phyloP scores from a whole-genome alignment of 1,140 invertebrate species.

The Neodiprion virginianus region DNA sequence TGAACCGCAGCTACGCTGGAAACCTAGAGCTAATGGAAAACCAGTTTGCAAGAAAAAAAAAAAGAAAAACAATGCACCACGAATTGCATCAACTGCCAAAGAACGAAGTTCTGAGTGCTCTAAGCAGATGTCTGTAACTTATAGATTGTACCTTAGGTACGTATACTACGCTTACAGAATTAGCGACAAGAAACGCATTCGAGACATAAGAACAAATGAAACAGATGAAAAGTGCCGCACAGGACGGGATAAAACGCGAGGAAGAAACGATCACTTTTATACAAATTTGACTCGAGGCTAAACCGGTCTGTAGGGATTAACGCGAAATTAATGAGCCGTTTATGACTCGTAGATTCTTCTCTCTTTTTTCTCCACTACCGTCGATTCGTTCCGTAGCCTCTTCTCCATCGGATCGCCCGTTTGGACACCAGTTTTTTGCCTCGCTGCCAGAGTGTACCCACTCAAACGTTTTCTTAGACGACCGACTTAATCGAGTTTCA shows the following conservation, averaged over 20 bases:
- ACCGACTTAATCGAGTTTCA: not conserved
- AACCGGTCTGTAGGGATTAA: too few species aligned
- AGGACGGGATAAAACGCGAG: too few species aligned
- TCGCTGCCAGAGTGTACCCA: not conserved
- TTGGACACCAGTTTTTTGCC: not conserved
- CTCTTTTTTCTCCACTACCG: not conserved
- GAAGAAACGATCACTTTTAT: too few species aligned
- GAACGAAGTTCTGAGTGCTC: not conserved
- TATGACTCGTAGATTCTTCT: not conserved
- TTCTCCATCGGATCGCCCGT: not conserved
- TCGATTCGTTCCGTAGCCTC: not conserved
- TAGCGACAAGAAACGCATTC: too few species aligned
- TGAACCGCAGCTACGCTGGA: not conserved
- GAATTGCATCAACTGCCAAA: not conserved
- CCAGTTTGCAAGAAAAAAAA: not conserved
- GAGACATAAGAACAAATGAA: too few species aligned
- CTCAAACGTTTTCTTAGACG: not conserved
- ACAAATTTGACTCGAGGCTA: too few species aligned
- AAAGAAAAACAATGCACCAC: not conserved
- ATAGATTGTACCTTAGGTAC: too few species aligned
- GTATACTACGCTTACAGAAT: too few species aligned
- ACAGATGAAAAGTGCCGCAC: too few species aligned
- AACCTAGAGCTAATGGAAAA: not conserved
- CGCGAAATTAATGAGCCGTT: not conserved
- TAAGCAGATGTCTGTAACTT: not conserved